These are phyloP conservation scores for Brachycybe producta DNA, from an alignment of 2,888 invertebrate genomes.

Conservation along the genomic window DNA sequence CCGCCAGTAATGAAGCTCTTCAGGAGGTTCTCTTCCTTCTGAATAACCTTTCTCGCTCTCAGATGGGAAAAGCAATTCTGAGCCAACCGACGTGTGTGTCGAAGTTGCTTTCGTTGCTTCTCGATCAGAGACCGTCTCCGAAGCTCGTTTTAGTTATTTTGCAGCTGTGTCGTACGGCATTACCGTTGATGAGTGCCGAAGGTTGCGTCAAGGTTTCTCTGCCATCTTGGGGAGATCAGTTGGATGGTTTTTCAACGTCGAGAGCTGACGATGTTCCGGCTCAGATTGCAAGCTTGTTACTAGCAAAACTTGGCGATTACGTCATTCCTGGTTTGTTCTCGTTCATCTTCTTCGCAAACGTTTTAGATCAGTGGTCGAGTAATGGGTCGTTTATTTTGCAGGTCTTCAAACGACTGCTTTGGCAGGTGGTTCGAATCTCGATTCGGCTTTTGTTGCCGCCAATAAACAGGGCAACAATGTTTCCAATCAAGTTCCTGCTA, in stretches of 20 bases:
- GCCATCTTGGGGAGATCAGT: conserved; percentile 28
- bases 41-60: conserved; percentile 31
- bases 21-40: conserved; percentile 34
- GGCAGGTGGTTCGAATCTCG: not conserved
- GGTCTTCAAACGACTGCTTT: not conserved
- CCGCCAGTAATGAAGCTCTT: conserved; percentile 32
- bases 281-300: conserved; percentile 31
- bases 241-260: conserved; percentile 21
- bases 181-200: conserved; percentile 31
- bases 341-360: not conserved
- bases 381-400: not conserved
- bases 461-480: too few relatives aligned
- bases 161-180: conserved; percentile 33
- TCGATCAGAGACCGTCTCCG: conserved; percentile 34
- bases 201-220: conserved; percentile 32
- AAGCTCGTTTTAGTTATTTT: conserved; percentile 33
- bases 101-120: conserved; percentile 32
- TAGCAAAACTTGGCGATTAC: conserved; percentile 35
- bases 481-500: too few relatives aligned
- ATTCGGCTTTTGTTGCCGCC: not conserved
- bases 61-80: conserved; percentile 34
- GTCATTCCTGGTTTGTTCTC: conserved; percentile 30
- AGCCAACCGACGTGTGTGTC: conserved; percentile 35
- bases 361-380: not conserved
- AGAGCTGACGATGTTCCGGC: conserved; percentile 30